phyloP scores from a whole-genome alignment of 2,113 vertebrate genomes.

The Hystrix cristata region DNA sequence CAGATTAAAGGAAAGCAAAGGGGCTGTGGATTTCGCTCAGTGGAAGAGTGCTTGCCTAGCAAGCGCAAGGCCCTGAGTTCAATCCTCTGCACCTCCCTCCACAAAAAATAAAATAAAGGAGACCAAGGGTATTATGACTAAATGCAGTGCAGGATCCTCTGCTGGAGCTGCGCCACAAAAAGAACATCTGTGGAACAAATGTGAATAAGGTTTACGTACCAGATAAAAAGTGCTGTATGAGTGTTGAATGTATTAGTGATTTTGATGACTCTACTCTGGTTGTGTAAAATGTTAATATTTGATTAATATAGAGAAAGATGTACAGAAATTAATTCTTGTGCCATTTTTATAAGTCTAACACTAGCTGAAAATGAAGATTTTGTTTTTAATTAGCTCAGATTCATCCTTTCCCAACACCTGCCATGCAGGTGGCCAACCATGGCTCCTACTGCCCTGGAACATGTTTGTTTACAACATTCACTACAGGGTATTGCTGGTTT shows the following conservation, averaged over 20 bases:
- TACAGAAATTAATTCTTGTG: not conserved
- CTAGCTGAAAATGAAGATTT: not conserved
- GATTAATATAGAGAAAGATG: not conserved
- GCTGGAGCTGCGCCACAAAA: not conserved
- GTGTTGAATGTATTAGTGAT: not conserved
- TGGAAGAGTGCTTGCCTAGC: too few species aligned
- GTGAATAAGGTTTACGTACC: not conserved
- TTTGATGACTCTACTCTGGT: not conserved
- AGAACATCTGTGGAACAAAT: not conserved
- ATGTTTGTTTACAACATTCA: too few species aligned
- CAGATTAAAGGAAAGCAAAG: not conserved
- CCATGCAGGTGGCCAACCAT: fast-evolving
- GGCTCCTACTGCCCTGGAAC: not conserved
- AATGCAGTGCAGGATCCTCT: not conserved
- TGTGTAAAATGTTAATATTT: not conserved
- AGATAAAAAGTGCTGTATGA: not conserved
- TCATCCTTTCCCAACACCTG: not conserved
- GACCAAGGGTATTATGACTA: not conserved
- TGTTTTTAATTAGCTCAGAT: conserved; percentile 12
- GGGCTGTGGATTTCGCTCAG: not conserved
- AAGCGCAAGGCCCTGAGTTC: too few species aligned
- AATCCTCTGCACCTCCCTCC: too few species aligned
- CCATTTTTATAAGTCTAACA: not conserved
- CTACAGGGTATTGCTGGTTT: not conserved
- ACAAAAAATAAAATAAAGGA: not conserved